Conservation (phyloP, 2,113 vertebrate genomes). For the Sinosuthora webbiana region DNA sequence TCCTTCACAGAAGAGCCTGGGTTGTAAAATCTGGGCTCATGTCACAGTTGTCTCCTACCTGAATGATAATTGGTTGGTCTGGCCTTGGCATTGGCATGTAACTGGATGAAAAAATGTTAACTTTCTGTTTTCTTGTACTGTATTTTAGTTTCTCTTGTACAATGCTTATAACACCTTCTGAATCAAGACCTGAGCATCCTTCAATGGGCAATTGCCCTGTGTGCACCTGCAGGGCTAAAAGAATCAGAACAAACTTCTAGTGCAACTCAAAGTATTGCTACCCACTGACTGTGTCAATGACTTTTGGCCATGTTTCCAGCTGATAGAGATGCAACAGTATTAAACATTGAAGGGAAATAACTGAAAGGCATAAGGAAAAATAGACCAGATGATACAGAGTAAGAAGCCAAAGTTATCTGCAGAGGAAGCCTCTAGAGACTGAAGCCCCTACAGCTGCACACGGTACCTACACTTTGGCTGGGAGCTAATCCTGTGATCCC, state of each 20-base stretch:
- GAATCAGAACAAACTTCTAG: not conserved
- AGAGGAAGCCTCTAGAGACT: not conserved
- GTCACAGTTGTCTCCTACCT: not conserved
- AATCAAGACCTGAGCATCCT: not conserved
- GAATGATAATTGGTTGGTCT: not conserved
- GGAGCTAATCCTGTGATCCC: accelerated
- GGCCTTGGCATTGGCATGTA: not conserved
- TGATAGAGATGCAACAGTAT: not conserved
- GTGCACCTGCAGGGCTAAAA: not conserved
- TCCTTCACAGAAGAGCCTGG: not conserved
- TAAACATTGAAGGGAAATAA: not conserved
- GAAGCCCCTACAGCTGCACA: not conserved
- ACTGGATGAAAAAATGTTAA: not conserved
- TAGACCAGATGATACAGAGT: not conserved
- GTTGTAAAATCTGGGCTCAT: not conserved
- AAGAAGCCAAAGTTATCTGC: not conserved
- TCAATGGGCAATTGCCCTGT: not conserved
- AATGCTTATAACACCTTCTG: not conserved
- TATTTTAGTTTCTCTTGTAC: not conserved
- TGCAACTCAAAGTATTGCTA: not conserved
- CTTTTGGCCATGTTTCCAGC: not conserved
- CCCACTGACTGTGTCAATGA: not conserved
- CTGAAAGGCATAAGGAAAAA: not conserved
- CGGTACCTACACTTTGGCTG: accelerated
- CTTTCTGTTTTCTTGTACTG: not conserved